Base-by-base conservation (phyloP, 2,113 vertebrate genomes). In the Erpornis zantholeuca region DNA sequence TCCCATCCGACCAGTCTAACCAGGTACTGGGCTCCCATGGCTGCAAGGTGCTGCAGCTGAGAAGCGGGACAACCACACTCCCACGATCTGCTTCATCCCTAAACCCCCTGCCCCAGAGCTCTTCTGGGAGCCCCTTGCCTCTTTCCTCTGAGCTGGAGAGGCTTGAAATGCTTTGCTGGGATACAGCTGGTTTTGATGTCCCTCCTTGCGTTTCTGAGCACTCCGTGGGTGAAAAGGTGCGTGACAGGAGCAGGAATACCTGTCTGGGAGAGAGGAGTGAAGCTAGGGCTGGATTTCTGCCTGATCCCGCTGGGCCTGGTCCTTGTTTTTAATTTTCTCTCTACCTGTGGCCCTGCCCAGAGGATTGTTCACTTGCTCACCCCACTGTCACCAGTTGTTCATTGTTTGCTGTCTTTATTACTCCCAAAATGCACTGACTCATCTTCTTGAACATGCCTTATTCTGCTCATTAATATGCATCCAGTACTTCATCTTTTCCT, bases 1-100 rank as follows among this genome's bases (percentile, higher is more conserved):
- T 95, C 94, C 83, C 81, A 91, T 59, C 95, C 36, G 0, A 97
- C 96, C 92, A 95, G 96, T 96, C 72, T 78, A 83, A 97, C 94
- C 69, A 81, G 96, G 5, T 40, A 9, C 56, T 56, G 73, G 59
- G 71, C 47, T 92, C 52, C 24, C 24, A 11, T 17, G 50, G 14
- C 71, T 69, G 54, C 38, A 49, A 44, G 25, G 66, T 63, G 35
- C 52, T 91, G 36, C 3, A 3, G 29, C 18, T 2, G 3, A 72
- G 65, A 52, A 84, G 14, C 1, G 0, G 29, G 35, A 79, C 40
- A 45, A 11, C 9, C n/a, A 5, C 1, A 5, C 13, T 75, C 38
- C 21, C 75, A n/a, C 0, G 0, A 7, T 38, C 36, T 52, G 45
- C 66, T 68, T 60, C 36, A 35, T 70, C 18, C 20, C 20, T 16